Evolutionary conservation across 1,140 invertebrate genomes (phyloP).

Genomic region (Leptoteleia sp.): DNA sequence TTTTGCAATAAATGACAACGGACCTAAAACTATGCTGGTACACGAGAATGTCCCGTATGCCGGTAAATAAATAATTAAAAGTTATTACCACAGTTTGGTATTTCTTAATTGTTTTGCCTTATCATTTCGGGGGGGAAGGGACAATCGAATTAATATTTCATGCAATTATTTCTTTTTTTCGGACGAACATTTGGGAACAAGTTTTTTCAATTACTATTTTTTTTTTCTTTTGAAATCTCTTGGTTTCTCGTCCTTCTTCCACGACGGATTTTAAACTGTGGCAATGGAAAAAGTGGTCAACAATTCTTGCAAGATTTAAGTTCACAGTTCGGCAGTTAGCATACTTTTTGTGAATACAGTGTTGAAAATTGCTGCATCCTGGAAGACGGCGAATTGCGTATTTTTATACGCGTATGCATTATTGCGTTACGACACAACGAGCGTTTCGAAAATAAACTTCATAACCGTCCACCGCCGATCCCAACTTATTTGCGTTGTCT

Average conservation of each 20-base stretch:
- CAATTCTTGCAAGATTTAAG: constrained; percentile 2
- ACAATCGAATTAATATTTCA: too few relatives aligned
- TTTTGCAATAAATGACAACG: constrained; percentile 19
- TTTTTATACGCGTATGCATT: constrained; percentile 15
- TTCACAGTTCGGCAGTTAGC: not conserved
- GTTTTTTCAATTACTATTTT: too few relatives aligned
- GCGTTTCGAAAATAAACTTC: constrained; percentile 23
- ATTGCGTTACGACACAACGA: constrained; percentile 18
- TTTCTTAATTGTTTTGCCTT: too few relatives aligned
- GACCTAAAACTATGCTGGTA: constrained; percentile 25
- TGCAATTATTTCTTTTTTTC: too few relatives aligned
- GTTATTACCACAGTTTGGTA: too few relatives aligned
- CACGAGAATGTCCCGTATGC: constrained; percentile 10
- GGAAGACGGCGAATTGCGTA: not conserved
- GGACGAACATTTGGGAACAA: too few relatives aligned
- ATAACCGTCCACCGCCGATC: not conserved
- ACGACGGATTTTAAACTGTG: too few relatives aligned
- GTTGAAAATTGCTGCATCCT: constrained; percentile 1
- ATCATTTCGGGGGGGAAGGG: too few relatives aligned
- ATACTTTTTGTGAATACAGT: constrained; percentile 1
- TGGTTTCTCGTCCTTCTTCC: too few relatives aligned
- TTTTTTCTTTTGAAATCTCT: too few relatives aligned
- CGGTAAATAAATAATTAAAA: too few relatives aligned
- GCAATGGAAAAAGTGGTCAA: too few relatives aligned
- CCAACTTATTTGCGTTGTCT: constrained; percentile 3